Conservation (phyloP, 2,113 vertebrate genomes). For the Brienomyrus brachyistius region DNA sequence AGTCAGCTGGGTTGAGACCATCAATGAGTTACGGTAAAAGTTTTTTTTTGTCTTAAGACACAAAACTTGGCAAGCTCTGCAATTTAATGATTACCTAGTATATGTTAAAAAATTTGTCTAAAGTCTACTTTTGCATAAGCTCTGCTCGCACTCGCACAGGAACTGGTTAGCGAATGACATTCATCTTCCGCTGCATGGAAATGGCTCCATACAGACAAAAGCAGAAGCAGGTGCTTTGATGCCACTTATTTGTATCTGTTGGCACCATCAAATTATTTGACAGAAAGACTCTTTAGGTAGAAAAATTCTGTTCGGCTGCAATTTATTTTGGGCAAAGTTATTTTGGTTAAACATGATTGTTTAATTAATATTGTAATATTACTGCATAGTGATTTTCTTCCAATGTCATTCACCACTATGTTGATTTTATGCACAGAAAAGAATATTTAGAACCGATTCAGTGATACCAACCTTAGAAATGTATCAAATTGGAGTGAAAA, state of each 20-base stretch:
- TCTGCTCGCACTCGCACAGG: neutral
- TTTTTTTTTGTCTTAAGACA: neutral
- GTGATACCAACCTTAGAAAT: neutral
- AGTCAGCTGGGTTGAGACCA: neutral
- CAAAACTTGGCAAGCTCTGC: neutral
- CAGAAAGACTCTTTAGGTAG: neutral
- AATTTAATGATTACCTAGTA: neutral
- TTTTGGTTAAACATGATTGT: neutral
- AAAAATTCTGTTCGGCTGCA: neutral
- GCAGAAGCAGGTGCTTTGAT: neutral
- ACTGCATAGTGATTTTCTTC: neutral
- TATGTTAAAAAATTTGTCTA: neutral
- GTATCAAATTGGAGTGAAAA: neutral
- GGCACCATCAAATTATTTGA: neutral
- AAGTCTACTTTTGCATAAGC: neutral
- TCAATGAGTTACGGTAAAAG: neutral
- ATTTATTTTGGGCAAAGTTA: neutral
- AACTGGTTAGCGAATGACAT: neutral
- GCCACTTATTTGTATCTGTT: neutral
- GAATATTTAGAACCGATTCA: neutral
- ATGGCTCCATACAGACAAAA: neutral
- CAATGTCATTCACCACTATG: neutral
- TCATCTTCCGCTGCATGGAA: neutral
- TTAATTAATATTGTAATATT: neutral
- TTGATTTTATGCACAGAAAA: neutral